These are phyloP conservation scores for Chaetodon trifascialis DNA, from an alignment of 2,113 vertebrate genomes.

Conservation along the genomic window DNA sequence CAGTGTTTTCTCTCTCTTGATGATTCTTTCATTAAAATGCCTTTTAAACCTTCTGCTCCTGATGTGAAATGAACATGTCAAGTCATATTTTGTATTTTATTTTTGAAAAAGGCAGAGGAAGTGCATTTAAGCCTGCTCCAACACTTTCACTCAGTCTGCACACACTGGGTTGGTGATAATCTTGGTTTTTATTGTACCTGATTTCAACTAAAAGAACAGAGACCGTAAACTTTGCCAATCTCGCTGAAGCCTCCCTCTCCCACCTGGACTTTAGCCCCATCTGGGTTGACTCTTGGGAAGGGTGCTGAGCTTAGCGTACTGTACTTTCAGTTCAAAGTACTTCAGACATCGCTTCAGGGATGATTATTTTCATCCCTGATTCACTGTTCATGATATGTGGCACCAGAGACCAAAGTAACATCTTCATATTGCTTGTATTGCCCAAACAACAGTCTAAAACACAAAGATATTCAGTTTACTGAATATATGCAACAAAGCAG, in stretches of 20 bases:
- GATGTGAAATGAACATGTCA: neutral
- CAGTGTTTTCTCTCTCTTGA: neutral
- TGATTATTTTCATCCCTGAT: neutral
- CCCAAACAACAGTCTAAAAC: neutral
- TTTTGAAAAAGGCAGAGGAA: neutral
- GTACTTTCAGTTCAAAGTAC: neutral
- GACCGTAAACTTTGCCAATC: slow-evolving; percentile 16
- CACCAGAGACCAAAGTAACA: neutral
- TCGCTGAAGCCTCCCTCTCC: neutral
- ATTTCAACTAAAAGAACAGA: neutral
- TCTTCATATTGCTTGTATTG: neutral
- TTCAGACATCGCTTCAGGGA: neutral
- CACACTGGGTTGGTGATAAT: neutral
- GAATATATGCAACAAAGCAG: neutral
- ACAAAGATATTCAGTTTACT: neutral
- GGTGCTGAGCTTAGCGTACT: too few relatives aligned
- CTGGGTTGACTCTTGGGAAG: too few relatives aligned
- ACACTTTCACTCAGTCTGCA: neutral
- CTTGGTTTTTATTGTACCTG: neutral
- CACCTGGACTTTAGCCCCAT: slow-evolving; percentile 44
- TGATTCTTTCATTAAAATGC: neutral
- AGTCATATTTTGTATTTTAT: neutral
- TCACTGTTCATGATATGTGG: neutral
- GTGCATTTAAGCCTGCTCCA: neutral
- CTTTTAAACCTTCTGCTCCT: neutral